These are phyloP conservation scores for Luperina nickerlii DNA, from an alignment of 2,888 invertebrate species.

Conservation along the genomic window DNA sequence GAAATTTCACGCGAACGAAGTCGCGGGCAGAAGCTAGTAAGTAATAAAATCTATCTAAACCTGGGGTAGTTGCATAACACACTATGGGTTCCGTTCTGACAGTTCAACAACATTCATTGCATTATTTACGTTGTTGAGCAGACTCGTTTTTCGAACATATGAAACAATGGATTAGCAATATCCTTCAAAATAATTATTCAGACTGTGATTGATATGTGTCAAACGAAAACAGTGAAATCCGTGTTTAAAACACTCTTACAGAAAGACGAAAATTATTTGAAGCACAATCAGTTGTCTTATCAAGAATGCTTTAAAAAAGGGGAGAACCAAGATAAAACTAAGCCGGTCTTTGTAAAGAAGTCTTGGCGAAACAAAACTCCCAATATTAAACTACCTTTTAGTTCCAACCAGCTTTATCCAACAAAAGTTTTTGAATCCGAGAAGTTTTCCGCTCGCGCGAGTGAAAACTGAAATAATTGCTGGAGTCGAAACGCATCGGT, in stretches of 20 bases:
- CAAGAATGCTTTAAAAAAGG: slow-evolving; percentile 3
- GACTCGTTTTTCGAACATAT: too few relatives aligned
- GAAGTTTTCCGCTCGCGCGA: slow-evolving; percentile 77
- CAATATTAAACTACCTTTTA: slow-evolving; percentile 58
- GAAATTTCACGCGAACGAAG: too few relatives aligned
- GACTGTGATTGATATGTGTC: too few relatives aligned
- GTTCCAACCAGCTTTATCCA: slow-evolving; percentile 60
- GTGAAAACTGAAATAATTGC: slow-evolving; percentile 83
- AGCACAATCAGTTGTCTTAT: background rate
- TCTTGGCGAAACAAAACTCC: slow-evolving; percentile 31
- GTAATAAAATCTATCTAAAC: background rate
- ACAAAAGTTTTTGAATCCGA: slow-evolving; percentile 72
- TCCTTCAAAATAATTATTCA: too few relatives aligned
- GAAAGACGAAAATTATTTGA: background rate
- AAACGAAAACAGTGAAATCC: background rate
- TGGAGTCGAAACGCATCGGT: slow-evolving; percentile 76
- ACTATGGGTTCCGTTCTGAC: too few relatives aligned
- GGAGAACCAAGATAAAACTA: background rate
- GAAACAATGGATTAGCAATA: too few relatives aligned
- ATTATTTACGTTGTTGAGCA: too few relatives aligned
- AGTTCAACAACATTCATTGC: too few relatives aligned
- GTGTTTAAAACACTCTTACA: background rate
- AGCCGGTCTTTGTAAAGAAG: slow-evolving; percentile 4
- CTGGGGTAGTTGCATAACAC: too few relatives aligned
- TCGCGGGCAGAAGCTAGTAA: too few relatives aligned